Evolutionary conservation across 2,888 invertebrate species (phyloP).

Genomic region (Hydriomena furcata): DNA sequence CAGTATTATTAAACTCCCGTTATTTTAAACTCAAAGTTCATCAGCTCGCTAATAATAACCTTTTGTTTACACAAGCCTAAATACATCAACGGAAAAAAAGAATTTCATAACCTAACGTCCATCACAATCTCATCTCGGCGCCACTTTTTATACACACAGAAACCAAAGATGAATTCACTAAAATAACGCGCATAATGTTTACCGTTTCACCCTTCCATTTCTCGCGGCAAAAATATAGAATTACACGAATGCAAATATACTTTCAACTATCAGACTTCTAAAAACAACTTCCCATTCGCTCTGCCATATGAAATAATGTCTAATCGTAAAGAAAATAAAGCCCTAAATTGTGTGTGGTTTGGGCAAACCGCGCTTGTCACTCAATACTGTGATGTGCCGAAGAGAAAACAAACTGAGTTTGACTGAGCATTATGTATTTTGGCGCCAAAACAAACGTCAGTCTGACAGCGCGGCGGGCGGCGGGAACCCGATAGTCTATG

Average conservation of each 20-base stretch:
- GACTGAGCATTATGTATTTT: constrained; percentile 81
- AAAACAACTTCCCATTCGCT: constrained; percentile 20
- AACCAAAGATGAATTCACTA: constrained; percentile 77
- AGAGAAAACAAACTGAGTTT: constrained; percentile 80
- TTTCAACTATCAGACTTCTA: constrained; percentile 33
- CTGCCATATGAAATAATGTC: constrained; percentile 40
- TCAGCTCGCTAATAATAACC: constrained; percentile 33
- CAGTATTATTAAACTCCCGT: neutral
- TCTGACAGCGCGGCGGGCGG: constrained; percentile 82
- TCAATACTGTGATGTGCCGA: constrained; percentile 73
- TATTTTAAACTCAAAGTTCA: constrained; percentile 25
- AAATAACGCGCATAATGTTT: constrained; percentile 77
- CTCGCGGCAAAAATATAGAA: constrained; percentile 79
- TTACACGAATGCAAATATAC: constrained; percentile 65
- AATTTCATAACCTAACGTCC: constrained; percentile 69
- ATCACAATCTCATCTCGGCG: constrained; percentile 66
- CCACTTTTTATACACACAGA: constrained; percentile 74
- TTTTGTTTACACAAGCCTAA: constrained; percentile 33
- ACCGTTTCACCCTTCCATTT: constrained; percentile 81
- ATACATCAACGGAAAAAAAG: constrained; percentile 39
- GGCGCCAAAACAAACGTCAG: constrained; percentile 83
- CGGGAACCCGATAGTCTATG: constrained; percentile 76
- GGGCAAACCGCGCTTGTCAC: constrained; percentile 53
- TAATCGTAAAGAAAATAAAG: constrained; percentile 42
- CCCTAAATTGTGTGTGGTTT: constrained; percentile 26